Conservation (phyloP, 2,888 invertebrate genomes). For the Tipula vernalis region DNA sequence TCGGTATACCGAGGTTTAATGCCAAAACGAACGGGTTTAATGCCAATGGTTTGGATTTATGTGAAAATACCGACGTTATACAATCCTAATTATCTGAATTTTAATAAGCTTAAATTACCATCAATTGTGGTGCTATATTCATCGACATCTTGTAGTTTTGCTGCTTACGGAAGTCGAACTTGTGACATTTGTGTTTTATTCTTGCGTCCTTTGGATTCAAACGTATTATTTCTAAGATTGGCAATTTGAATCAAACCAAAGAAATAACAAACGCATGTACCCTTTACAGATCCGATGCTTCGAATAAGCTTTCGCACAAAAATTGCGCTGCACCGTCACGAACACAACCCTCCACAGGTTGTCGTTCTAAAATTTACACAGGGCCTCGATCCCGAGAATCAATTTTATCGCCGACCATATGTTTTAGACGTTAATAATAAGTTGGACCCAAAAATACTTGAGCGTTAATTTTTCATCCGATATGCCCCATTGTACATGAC, state of each 20-base stretch:
- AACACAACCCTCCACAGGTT: slow-evolving; percentile 99
- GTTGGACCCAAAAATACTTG: slow-evolving; percentile 73
- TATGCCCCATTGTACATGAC: slow-evolving; percentile 98
- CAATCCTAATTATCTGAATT: no score
- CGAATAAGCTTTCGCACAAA: slow-evolving; percentile 89
- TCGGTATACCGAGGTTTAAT: no score
- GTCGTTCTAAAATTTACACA: slow-evolving; percentile 94
- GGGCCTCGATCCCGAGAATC: slow-evolving; percentile 95
- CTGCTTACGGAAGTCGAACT: slow-evolving; percentile 92
- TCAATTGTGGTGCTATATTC: slow-evolving; percentile 82
- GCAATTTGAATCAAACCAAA: slow-evolving; percentile 98
- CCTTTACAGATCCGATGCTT: slow-evolving; percentile 97
- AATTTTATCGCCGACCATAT: slow-evolving; percentile 99
- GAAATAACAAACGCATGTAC: slow-evolving; percentile 96
- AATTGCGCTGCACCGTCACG: slow-evolving; percentile 90
- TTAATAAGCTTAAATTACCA: slow-evolving; percentile 26
- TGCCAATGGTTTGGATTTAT: no score
- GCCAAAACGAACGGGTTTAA: no score
- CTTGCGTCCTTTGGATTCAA: slow-evolving; percentile 97
- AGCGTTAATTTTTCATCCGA: slow-evolving; percentile 96
- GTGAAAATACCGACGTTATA: no score
- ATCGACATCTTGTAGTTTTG: slow-evolving; percentile 96
- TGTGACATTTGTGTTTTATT: slow-evolving; percentile 99
- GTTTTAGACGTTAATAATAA: slow-evolving; percentile 94
- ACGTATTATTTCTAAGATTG: slow-evolving; percentile 94